A percentile compares a stretch with the other conserved stretches of the same genome.
phyloP scores from a whole-genome alignment of 2,113 vertebrate species.

The Ellobius talpinus region DNA sequence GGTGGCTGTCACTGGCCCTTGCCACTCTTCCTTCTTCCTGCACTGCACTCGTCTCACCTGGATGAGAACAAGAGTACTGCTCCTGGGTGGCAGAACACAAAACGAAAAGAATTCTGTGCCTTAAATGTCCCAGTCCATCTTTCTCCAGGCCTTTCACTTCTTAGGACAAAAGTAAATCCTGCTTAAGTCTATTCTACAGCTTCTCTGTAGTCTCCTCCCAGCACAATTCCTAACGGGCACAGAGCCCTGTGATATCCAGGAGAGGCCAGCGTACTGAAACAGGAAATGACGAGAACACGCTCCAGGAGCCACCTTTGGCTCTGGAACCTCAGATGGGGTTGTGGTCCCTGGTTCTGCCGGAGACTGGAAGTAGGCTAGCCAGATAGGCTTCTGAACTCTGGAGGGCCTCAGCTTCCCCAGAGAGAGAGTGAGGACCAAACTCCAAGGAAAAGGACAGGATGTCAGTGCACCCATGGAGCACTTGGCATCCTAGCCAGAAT shows the following conservation, averaged over 20 bases:
- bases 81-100: neutral
- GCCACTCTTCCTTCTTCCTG: neutral
- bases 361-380: neutral
- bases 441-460: neutral
- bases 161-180: neutral
- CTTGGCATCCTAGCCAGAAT: neutral
- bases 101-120: neutral
- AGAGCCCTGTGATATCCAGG: neutral
- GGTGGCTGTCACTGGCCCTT: neutral
- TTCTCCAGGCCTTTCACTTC: neutral
- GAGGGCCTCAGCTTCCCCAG: neutral
- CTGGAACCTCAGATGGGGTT: neutral
- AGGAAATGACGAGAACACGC: neutral
- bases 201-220: neutral
- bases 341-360: neutral
- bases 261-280: neutral
- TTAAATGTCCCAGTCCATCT: neutral
- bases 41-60: neutral
- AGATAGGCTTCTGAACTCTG: neutral
- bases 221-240: neutral
- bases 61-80: neutral
- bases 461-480: neutral
- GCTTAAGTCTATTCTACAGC: neutral
- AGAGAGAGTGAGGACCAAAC: neutral
- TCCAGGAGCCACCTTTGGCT: neutral